These are phyloP conservation scores for Empidonax alnorum DNA, from an alignment of 2,113 vertebrate species.

Conservation along the genomic window DNA sequence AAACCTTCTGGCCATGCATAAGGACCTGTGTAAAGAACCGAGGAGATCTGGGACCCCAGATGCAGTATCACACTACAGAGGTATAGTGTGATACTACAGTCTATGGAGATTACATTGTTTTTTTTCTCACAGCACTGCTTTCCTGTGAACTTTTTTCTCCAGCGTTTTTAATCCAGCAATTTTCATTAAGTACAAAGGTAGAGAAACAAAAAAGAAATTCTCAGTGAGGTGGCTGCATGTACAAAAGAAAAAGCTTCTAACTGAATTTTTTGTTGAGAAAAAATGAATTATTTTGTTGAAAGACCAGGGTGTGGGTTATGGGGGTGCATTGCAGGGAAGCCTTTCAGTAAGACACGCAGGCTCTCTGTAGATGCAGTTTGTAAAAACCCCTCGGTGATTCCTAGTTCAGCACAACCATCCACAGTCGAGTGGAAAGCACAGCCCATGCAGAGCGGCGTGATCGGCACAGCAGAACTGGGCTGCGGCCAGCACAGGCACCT, in stretches of 20 bases:
- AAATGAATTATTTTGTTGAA: not conserved
- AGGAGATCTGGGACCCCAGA: not conserved
- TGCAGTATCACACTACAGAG: too few relatives aligned
- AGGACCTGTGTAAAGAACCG: not conserved
- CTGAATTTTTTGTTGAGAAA: not conserved
- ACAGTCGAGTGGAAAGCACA: not conserved
- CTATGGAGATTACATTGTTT: not conserved
- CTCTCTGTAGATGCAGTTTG: not conserved
- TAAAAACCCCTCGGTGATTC: not conserved
- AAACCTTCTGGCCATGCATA: not conserved
- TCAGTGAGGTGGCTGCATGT: not conserved
- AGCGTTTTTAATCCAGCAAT: not conserved
- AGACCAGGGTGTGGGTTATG: not conserved
- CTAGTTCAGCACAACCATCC: not conserved
- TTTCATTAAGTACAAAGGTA: not conserved
- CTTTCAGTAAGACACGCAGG: not conserved
- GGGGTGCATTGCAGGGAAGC: accelerated
- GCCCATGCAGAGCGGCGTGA: not conserved
- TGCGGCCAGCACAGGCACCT: not conserved
- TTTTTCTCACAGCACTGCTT: not conserved
- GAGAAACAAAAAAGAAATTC: not conserved
- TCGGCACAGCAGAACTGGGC: not conserved
- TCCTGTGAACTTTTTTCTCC: not conserved
- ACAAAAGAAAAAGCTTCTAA: not conserved
- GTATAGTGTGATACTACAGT: too few relatives aligned